These are phyloP conservation scores for Tribolium madens DNA, from an alignment of 1,140 invertebrate species.

Conservation along the genomic window DNA sequence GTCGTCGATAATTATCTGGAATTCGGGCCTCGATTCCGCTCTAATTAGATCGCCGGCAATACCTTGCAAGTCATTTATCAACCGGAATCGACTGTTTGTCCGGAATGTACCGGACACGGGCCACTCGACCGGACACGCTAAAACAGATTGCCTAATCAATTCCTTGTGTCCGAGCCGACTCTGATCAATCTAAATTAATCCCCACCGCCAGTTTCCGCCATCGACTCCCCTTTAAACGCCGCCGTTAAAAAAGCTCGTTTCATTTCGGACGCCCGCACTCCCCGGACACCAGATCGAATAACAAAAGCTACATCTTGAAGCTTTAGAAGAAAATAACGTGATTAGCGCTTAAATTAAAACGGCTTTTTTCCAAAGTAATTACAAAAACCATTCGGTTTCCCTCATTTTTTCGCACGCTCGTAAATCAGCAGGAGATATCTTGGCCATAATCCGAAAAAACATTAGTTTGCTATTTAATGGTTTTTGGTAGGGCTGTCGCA, in stretches of 20 bases:
- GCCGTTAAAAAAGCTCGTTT: constrained; percentile 55
- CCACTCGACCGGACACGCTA: constrained; percentile 65
- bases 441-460: constrained; percentile 49
- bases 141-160: constrained; percentile 68
- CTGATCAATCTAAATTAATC: constrained; percentile 68
- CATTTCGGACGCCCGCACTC: constrained; percentile 20
- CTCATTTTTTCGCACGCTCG: not conserved
- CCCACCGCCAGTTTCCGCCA: constrained; percentile 58
- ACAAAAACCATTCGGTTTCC: not conserved
- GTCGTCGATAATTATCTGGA: constrained; percentile 13
- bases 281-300: constrained; percentile 30
- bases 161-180: constrained; percentile 65
- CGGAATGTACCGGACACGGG: constrained; percentile 60
- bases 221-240: constrained; percentile 46
- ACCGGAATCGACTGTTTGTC: constrained; percentile 48
- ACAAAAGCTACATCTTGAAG: constrained; percentile 48
- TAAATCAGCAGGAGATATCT: constrained; percentile 23
- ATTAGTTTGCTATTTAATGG: constrained; percentile 46
- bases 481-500: constrained; percentile 41
- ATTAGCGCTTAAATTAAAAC: constrained; percentile 30
- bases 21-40: not conserved
- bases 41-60: not conserved
- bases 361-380: not conserved
- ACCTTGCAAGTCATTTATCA: constrained; percentile 35
- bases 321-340: constrained; percentile 33